Base-by-base conservation (phyloP, 2,113 vertebrate species). In the Chascanopsetta lugubris region DNA sequence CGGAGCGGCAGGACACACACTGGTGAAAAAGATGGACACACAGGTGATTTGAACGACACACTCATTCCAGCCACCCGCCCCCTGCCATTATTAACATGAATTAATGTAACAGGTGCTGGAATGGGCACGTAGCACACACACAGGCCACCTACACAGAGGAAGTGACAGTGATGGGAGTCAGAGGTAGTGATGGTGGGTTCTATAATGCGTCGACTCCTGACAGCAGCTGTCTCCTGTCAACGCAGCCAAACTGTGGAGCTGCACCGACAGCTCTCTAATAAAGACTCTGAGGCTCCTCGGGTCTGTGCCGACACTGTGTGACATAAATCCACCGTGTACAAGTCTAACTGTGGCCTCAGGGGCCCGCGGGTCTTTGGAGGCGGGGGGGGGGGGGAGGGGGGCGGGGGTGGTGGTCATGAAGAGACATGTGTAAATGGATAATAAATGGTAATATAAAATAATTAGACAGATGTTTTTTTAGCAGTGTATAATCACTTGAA, bases 151-250 rank as follows among this genome's bases (percentile, higher is more conserved):
- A 58, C 59, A 65, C 29, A 58, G 26, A 51, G 4, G 60, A 2
- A 18, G 26, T 2, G 2, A 20, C 42, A 54, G 27, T 4, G 30
- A 54, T 25, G 13, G 34, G 34, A 57, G 55, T 47, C n/a, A 8
- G 46, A 61, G 62, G 42, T 32, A 17, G 34, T 36, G 4, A 36
- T 83, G 46, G 68, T 69, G 34, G 61, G 26, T 58, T 53, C 70
- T 61, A 48, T 40, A 60, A n/a, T n/a, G n/a, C n/a, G 45, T n/a
- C 10, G 42, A 32, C 21, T 17, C 36, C 20, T 51, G 69, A 13
- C 68, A 74, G 69, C 84, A 68, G 79, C 82, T 81, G 70, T 66
- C 17, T 81, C 49, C 55, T 21, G 47, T 79, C 77, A 77, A 32
- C 47, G 18, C 53, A 25, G 9, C 8, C 2, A 30, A 40, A 32